Base-by-base conservation (phyloP, 35 echinoderm and acorn worm genomes). In the Antedon bifida region DNA sequence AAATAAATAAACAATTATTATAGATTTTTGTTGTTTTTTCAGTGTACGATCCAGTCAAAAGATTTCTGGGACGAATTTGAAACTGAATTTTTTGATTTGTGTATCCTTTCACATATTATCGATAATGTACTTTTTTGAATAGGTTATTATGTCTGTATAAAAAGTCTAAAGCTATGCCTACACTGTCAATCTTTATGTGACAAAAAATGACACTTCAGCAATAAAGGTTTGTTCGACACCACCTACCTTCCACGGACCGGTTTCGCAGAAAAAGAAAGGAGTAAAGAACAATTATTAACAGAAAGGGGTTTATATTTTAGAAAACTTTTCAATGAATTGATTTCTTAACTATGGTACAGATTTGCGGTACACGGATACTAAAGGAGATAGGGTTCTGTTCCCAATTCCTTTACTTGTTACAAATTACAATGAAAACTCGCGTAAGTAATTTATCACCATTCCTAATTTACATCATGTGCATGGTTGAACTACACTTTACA, bases 41-140 rank as follows among this genome's bases (percentile, higher is more conserved):
- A 95, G 92, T 96, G 93, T 82, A 82, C 30, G 19, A 82, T 96
- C 34, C 74, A 84, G 32, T 82, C 89, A 64, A 75, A 88, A 77
- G 80, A 89, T 35, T 89, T 96, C 44, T 96, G 93, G 93, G 86
- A 96, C 78, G 51, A 86, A 28, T 91, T 92, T 75, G 82, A 87
- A 64, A 96, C 87, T 2, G 32, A 81, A 23, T 96, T 92, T 73
- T 87, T 55, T 78, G 93, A 96, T 78, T 85, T 88, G 75, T 96
- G 93, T 96, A 96, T 96, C 93, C 93, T 96, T 96, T 86, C 44
- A 56, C 35, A 73, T 30, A 0, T 4, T 29, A 75, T 75, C 9
- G 23, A 5, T 10, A n/a, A n/a, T n/a, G n/a, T n/a, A 8, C n/a
- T n/a, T n/a, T n/a, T n/a, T n/a, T n/a, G n/a, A n/a, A n/a, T n/a